Base-by-base conservation (phyloP, 2,797 vertebrate species). In the Diplodus sargus region DNA sequence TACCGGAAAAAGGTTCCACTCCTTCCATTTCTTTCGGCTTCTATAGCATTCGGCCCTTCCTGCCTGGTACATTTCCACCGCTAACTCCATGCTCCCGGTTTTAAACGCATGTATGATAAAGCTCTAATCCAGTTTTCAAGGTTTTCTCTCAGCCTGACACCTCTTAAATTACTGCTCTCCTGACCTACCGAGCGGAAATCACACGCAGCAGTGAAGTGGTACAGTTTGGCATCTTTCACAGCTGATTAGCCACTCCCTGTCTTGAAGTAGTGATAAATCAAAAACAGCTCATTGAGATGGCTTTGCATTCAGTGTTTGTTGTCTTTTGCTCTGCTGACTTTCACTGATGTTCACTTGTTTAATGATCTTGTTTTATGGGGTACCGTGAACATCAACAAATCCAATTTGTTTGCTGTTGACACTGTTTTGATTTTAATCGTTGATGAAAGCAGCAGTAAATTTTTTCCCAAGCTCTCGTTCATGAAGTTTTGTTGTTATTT, bases 311-410 rank as follows among this genome's bases (percentile, higher is more conserved):
- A 28, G 65, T 69, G 6, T 86, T 78, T 87, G 81, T 87, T 86
- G 81, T 81, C 83, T 83, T 83, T 83, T 88, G 89, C 87, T 87
- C 83, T 57, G 78, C 83, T 83, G 83, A 78, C 86, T 88, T 79
- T 81, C 61, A 70, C 79, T 84, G 79, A 85, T 74, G 86, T 75
- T 86, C 69, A 2, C 78, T 78, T 71, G 77, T 84, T 90, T 85
- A 85, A 89, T 89, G 82, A 87, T 79, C 71, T 83, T 82, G 83
- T 85, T 91, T 88, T 89, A 88, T 65, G 74, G 70, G 86, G 59
- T 74, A 80, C 82, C 67, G 72, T 78, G 83, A 91, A 86, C 83
- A 85, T 88, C 72, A 74, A 49, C 76, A 61, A 63, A 66, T 89
- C 78, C 79, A 84, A 86, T 90, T 90, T 89, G 79, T 66, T 82